Evolutionary conservation across 2,888 invertebrate genomes (phyloP), one percentile per base, ranked within the genome.

Genomic region (Hydraecia micacea): DNA sequence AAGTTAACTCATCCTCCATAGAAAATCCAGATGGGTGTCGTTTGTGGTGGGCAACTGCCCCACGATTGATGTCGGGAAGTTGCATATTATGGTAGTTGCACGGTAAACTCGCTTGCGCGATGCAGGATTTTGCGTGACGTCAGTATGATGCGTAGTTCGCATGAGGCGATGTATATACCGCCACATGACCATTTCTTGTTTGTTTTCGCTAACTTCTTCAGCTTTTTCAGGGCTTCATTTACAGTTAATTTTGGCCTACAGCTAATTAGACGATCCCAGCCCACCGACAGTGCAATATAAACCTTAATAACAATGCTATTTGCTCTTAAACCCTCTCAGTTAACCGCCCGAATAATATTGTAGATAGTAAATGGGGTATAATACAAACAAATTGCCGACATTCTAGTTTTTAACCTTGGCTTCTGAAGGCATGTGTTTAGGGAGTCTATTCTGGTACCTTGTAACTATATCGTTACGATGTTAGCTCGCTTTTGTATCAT

Each of bases 401-500:
- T 77, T 81, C 58, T 81, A 60, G 73, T 73, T 77, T 77, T 69
- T 42, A 66, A 39, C 81, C 86, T 87, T 86, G 84, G 36, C 5
- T 67, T 2, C n/a, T 21, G 28, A 28, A 25, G 46, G 32, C 32
- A 13, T 58, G 58, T 55, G 74, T 73, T 36, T 13, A 58, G 21
- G 21, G 1, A 46, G 32, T 32, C 4, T 73, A 83, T 81, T 83
- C 73, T 66, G 65, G 21, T 9, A 7, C 2, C n/a, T 52, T n/a
- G 21, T 18, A 28, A 42, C 70, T 66, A 62, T 73, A n/a, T 72
- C 36, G 73, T 63, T 70, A 1, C 49, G 70, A 76, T 68, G 25
- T 75, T 25, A 60, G 8, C 63, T 6, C 7, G 28, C 9, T 73
- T 13, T 68, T 49, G 13, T 49, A 32, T 49, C 13, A 49, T 25